Percentiles rank a stretch among this genome's conserved stretches.
These are phyloP conservation scores for Enteromius radiatus DNA, from an alignment of 2,797 vertebrate genomes.

Conservation along the genomic window DNA sequence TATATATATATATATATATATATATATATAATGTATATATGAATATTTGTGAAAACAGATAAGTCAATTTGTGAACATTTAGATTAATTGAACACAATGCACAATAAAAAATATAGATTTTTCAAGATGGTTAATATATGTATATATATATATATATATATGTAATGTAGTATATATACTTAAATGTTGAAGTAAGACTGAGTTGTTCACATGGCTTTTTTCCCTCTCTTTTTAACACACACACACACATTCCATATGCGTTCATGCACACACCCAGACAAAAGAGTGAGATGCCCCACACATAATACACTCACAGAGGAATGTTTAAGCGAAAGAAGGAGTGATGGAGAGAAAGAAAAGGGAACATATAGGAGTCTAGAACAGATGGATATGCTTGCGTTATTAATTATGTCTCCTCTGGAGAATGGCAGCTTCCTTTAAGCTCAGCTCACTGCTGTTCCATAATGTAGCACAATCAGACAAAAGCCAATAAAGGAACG, in stretches of 20 bases:
- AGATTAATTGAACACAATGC: too few relatives aligned
- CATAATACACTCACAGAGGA: constrained; percentile 8
- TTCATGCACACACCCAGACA: constrained; percentile 9
- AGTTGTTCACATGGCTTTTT: neutral
- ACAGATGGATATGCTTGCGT: constrained; percentile 53
- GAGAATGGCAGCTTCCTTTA: constrained; percentile 51
- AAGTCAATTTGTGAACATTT: too few relatives aligned
- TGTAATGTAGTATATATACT: too few relatives aligned
- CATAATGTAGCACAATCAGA: constrained; percentile 54
- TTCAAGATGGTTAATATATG: too few relatives aligned
- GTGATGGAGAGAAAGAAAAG: constrained; percentile 24
- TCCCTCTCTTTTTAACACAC: neutral
- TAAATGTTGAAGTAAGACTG: neutral
- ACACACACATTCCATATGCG: neutral
- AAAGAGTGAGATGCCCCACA: neutral
- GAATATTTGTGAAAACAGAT: too few relatives aligned
- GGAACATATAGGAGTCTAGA: constrained; percentile 17
- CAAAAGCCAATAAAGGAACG: constrained; percentile 46
- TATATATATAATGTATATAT: too few relatives aligned
- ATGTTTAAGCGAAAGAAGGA: constrained; percentile 20
- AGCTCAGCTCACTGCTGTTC: constrained; percentile 58
- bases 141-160: too few relatives aligned
- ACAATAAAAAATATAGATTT: too few relatives aligned
- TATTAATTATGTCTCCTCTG: constrained; percentile 57
- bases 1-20: too few relatives aligned